phyloP scores from a whole-genome alignment of 2,888 invertebrate species.

The Microplitis deprimator region DNA sequence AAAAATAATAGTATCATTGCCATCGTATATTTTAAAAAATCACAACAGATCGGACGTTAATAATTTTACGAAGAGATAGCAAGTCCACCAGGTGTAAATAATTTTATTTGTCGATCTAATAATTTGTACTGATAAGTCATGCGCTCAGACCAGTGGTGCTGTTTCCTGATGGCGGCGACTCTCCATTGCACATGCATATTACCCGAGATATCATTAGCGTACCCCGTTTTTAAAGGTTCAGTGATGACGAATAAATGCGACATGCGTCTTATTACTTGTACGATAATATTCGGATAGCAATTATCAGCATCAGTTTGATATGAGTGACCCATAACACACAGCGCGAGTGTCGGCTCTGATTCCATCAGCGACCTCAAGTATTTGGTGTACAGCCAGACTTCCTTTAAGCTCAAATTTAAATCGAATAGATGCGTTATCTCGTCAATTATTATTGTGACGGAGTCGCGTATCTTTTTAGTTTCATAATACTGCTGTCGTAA shows the following conservation, averaged over 20 bases:
- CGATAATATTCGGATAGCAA: constrained; percentile 71
- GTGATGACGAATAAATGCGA: constrained; percentile 78
- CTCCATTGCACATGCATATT: constrained; percentile 75
- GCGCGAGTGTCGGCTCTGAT: constrained; percentile 52
- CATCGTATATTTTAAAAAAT: background rate
- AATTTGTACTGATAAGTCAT: constrained; percentile 78
- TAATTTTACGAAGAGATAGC: constrained; percentile 41
- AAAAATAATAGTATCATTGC: too few relatives aligned
- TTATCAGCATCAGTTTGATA: constrained; percentile 73
- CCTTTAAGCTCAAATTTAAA: constrained; percentile 74
- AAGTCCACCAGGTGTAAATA: constrained; percentile 79
- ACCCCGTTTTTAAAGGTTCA: constrained; percentile 80
- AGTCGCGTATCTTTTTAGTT: constrained; percentile 67
- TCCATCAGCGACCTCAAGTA: constrained; percentile 62
- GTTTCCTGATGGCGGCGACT: constrained; percentile 55
- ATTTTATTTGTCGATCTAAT: constrained; percentile 82
- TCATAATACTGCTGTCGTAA: constrained; percentile 69
- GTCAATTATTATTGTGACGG: constrained; percentile 79
- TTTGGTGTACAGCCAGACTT: constrained; percentile 70
- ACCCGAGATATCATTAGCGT: constrained; percentile 82
- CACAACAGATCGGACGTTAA: background rate
- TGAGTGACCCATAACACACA: constrained; percentile 63
- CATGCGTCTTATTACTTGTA: constrained; percentile 77
- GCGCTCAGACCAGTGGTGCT: constrained; percentile 62
- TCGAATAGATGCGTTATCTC: constrained; percentile 82